phyloP scores from a whole-genome alignment of 2,888 invertebrate genomes.

The Schrankia costaestrigalis region DNA sequence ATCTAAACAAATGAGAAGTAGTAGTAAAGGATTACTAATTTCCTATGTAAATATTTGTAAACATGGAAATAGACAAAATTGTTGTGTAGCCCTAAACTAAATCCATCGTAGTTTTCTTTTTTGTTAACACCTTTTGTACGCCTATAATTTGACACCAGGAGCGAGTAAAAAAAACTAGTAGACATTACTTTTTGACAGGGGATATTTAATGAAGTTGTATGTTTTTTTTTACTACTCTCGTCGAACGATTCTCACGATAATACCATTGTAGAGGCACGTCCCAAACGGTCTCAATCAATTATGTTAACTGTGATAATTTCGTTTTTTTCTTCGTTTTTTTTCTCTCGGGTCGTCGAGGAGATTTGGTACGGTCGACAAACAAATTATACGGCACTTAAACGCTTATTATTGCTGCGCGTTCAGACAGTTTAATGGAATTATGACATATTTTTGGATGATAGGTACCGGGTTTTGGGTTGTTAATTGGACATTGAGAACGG shows the following conservation, averaged over 20 bases:
- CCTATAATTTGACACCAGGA: slow-evolving; percentile 79
- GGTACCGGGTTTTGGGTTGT: slow-evolving; percentile 12
- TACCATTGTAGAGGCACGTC: slow-evolving; percentile 71
- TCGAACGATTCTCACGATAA: slow-evolving; percentile 64
- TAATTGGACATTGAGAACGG: slow-evolving; percentile 28
- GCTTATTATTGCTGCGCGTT: slow-evolving; percentile 51
- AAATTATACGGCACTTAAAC: slow-evolving; percentile 70
- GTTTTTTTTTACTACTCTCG: slow-evolving; percentile 49
- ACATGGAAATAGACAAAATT: slow-evolving; percentile 46
- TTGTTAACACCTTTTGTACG: slow-evolving; percentile 79
- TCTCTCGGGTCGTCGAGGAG: slow-evolving; percentile 38
- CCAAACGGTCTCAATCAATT: slow-evolving; percentile 74
- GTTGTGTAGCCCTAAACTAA: slow-evolving; percentile 57
- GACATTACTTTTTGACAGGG: slow-evolving; percentile 78
- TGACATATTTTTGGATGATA: slow-evolving; percentile 33
- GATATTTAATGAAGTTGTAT: slow-evolving; percentile 78
- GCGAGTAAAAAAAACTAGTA: slow-evolving; percentile 72
- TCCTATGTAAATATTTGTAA: too few relatives aligned
- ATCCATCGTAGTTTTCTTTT: slow-evolving; percentile 60
- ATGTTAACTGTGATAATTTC: slow-evolving; percentile 77
- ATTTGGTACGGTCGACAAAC: slow-evolving; percentile 62
- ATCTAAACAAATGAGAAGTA: too few relatives aligned
- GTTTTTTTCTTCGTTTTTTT: slow-evolving; percentile 42
- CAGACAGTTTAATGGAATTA: slow-evolving; percentile 34
- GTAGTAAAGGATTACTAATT: too few relatives aligned